Evolutionary conservation across 2,888 invertebrate genomes (phyloP), one percentile per base, ranked within the genome.

Genomic region (Pheosia tremula): DNA sequence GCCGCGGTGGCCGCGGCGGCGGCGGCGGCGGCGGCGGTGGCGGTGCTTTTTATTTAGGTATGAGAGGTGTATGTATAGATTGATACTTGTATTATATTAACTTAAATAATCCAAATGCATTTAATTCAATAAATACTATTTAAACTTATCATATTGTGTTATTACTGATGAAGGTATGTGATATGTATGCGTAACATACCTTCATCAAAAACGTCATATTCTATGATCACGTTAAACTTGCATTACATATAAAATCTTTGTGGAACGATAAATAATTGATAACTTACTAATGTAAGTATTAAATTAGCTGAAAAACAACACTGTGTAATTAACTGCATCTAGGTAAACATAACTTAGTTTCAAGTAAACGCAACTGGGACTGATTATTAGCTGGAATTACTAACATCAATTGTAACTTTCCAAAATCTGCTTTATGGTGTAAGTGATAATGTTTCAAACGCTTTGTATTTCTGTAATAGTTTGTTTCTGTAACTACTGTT

Each of bases 21-120:
- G 41, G 24, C 50, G 13, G 13, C 37, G 53, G 10, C 24, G 37
- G 37, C 53, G 37, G 53, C 1, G 11, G 9, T 11, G 11, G 37
- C 11, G 37, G 8, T n/a, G 37, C 41, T 56, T 39, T 38, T 39
- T 55, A 39, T 55, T 55, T 56, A 41, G 41, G 41, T 41, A 13
- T 8, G n/a, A 41, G 36, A 56, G 13, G 9, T 56, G 41, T 75
- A 72, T 56, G 41, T 75, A 72, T 68, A 72, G 67, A 66, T 65
- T 62, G 57, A 67, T 65, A 61, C 62, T 66, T 71, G 73, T 77
- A 71, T 71, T 70, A 70, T 70, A 56, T 56, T 37, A 41, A 54
- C 13, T 37, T 13, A 41, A 56, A 56, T 56, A 56, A 56, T 41
- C 56, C 56, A 56, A 56, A 56, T n/a, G 56, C 56, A 56, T 56